Base-by-base conservation (phyloP, 2,888 invertebrate species). In the Eupithecia centaureata region DNA sequence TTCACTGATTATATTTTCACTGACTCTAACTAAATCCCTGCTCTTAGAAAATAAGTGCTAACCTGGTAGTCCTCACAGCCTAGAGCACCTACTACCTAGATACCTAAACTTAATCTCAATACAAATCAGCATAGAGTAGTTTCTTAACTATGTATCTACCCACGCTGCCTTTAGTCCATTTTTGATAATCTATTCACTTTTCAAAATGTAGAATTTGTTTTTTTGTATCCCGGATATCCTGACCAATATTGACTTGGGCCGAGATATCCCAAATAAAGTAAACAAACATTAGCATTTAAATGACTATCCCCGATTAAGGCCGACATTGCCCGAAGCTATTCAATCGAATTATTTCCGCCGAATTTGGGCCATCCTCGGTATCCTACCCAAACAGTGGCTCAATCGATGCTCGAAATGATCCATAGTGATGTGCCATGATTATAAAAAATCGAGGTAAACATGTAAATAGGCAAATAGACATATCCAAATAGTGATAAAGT, bases 281-380 rank as follows among this genome's bases (percentile, higher is more conserved):
- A 42, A 66, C 63, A 63, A 63, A 57, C 35, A 70, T 70, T 69
- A 63, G 63, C 69, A 70, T 70, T 63, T 70, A 66, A 61, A 70
- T 66, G 35, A 65, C 58, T 60, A 66, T 42, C 35, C 47, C 63
- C 63, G 66, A 66, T 69, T 65, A 65, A 51, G 63, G 30, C 57
- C 22, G 35, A 61, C 32, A 33, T 58, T 51, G 66, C 61, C 61
- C 51, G 35, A 51, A 66, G 66, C 69, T 52, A 51, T 69, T 65
- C 27, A 35, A 65, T 69, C 42, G 62, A 65, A 68, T 68, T 68
- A 59, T 62, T 65, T 68, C 61, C 58, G 58, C 28, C 58, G 58
- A 65, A 69, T 69, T 69, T 56, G 56, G 69, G 15, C 56, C 61
- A 66, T 70, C 63, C 65, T 61, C 47, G 47, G 47, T 57, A 56